phyloP scores from a whole-genome alignment of 2,888 invertebrate species.

The Clepsis dumicolana region DNA sequence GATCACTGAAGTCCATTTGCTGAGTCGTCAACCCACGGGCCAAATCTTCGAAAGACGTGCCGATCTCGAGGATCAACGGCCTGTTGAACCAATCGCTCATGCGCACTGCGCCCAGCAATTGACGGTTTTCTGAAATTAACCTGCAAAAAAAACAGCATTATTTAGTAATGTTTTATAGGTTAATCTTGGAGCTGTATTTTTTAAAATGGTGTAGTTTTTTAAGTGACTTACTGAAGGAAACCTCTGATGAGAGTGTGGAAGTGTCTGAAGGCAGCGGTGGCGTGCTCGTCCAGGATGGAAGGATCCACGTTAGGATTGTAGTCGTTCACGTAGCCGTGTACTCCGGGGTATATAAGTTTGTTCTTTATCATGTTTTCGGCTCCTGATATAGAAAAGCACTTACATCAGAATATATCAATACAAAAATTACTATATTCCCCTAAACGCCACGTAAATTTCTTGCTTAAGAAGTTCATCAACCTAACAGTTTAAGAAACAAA shows the following conservation, averaged over 20 bases:
- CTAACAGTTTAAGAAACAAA: no score
- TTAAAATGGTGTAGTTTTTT: no score
- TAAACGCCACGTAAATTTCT: background rate
- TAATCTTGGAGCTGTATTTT: no score
- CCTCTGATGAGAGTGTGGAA: slow-evolving; percentile 91
- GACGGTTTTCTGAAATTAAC: slow-evolving; percentile 86
- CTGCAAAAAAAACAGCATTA: slow-evolving; percentile 65
- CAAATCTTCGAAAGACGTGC: slow-evolving; percentile 89
- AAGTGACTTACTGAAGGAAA: slow-evolving; percentile 87
- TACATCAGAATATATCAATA: slow-evolving; percentile 6
- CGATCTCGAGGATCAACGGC: slow-evolving; percentile 88
- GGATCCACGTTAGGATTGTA: slow-evolving; percentile 89
- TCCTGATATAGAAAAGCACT: slow-evolving; percentile 67
- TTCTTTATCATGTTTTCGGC: slow-evolving; percentile 87
- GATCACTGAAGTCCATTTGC: slow-evolving; percentile 91
- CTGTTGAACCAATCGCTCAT: slow-evolving; percentile 90
- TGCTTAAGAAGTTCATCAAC: no score
- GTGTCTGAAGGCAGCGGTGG: slow-evolving; percentile 90
- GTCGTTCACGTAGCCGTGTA: slow-evolving; percentile 87
- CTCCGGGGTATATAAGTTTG: slow-evolving; percentile 87
- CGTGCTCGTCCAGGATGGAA: slow-evolving; percentile 89
- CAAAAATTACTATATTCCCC: background rate
- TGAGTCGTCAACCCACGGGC: slow-evolving; percentile 92
- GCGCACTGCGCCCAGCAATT: slow-evolving; percentile 84
- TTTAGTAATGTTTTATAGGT: background rate